Conservation (phyloP, 2,113 vertebrate species). For the Herpetotheres cachinnans region DNA sequence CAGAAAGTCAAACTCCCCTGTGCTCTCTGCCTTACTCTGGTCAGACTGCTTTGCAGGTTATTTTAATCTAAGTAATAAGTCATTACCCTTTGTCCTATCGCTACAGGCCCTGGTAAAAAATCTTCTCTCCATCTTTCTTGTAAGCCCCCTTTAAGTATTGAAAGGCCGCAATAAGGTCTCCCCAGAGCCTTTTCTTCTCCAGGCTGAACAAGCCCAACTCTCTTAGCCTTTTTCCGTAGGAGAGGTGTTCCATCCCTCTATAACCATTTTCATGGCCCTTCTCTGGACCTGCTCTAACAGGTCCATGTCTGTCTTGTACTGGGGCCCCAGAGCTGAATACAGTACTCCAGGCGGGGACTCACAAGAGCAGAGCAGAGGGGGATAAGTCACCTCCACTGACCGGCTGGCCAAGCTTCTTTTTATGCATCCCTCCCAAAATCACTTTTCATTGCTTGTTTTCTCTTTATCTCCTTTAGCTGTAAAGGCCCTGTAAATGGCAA, state of each 20-base stretch:
- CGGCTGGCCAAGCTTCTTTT: background rate
- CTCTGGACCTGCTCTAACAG: background rate
- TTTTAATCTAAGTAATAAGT: background rate
- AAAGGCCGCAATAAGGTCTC: background rate
- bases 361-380: background rate
- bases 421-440: background rate
- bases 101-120: background rate
- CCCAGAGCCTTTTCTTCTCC: background rate
- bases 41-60: background rate
- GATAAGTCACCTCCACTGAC: background rate
- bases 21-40: background rate
- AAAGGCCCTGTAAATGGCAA: background rate
- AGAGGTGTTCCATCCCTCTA: background rate
- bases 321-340: background rate
- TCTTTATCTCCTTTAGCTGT: background rate
- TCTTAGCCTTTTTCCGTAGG: background rate
- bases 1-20: background rate
- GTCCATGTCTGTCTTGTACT: background rate
- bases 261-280: background rate
- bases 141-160: background rate
- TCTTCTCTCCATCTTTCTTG: background rate
- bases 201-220: background rate
- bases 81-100: background rate
- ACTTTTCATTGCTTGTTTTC: background rate
- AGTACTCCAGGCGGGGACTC: background rate